Evolutionary conservation across 2,888 invertebrate genomes (phyloP).

Genomic region (Xanthorhoe designata): DNA sequence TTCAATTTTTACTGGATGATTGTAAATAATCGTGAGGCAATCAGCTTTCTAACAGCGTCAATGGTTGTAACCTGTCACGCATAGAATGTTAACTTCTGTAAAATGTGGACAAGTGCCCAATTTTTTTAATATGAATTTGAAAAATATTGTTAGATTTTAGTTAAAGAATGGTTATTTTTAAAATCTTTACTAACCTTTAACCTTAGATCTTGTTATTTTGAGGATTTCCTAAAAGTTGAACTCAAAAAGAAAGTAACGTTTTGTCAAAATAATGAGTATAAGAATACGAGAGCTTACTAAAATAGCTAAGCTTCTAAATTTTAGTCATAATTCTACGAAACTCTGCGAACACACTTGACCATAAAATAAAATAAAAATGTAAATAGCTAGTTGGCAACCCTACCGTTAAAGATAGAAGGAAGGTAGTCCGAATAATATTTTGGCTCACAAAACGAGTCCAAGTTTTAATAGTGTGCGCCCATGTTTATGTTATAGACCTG

Average conservation of each 20-base stretch:
- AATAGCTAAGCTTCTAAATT: background rate
- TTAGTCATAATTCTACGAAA: constrained; percentile 6
- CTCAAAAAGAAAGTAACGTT: background rate
- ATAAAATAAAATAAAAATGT: constrained; percentile 76
- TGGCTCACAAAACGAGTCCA: constrained; percentile 84
- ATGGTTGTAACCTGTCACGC: too few relatives aligned
- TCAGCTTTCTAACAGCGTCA: too few relatives aligned
- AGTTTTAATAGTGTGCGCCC: constrained; percentile 83
- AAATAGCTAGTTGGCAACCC: constrained; percentile 75
- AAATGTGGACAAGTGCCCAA: too few relatives aligned
- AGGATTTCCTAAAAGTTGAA: background rate
- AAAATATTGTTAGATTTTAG: too few relatives aligned
- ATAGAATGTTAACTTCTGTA: too few relatives aligned
- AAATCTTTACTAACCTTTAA: too few relatives aligned
- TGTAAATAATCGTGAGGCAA: too few relatives aligned
- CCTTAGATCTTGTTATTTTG: too few relatives aligned
- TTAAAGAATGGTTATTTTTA: too few relatives aligned
- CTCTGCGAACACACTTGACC: constrained; percentile 41
- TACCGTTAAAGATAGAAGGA: constrained; percentile 71
- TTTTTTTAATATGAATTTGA: too few relatives aligned
- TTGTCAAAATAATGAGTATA: background rate
- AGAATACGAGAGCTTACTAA: too few relatives aligned
- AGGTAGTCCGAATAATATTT: constrained; percentile 84
- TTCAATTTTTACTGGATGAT: constrained; percentile 13
- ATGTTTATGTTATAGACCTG: constrained; percentile 81